Evolutionary conservation across 2,888 invertebrate genomes (phyloP).

Genomic region (Chymomyza amoena): DNA sequence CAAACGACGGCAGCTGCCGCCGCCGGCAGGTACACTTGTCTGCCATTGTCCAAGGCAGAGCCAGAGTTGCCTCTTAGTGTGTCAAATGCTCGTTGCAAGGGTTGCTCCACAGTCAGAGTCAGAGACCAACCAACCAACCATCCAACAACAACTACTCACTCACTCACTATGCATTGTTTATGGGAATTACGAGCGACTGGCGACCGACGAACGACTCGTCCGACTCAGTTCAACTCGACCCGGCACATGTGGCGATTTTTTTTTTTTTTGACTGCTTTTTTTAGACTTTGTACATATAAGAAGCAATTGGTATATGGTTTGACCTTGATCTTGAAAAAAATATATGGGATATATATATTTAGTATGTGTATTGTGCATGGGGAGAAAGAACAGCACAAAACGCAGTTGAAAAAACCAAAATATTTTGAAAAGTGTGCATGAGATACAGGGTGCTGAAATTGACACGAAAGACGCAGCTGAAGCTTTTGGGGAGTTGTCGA

Average conservation of each 20-base stretch:
- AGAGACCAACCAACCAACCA: too few relatives aligned
- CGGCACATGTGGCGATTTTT: slow-evolving; percentile 49
- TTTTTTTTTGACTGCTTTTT: slow-evolving; percentile 4
- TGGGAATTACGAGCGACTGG: slow-evolving; percentile 13
- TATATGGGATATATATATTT: slow-evolving; percentile 7
- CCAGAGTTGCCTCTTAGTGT: slow-evolving; percentile 44
- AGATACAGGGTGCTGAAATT: not conserved
- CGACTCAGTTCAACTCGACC: too few relatives aligned
- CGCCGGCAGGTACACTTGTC: slow-evolving; percentile 64
- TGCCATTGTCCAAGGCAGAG: slow-evolving; percentile 46
- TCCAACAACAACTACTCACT: not conserved
- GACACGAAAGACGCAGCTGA: not conserved
- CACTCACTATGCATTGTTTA: slow-evolving; percentile 50
- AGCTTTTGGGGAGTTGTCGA: too few relatives aligned
- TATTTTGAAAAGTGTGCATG: not conserved
- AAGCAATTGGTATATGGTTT: slow-evolving; percentile 25
- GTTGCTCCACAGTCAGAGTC: slow-evolving; percentile 33
- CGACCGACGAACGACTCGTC: not conserved
- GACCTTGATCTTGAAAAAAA: slow-evolving; percentile 76
- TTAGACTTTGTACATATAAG: slow-evolving; percentile 14
- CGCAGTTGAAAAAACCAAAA: not conserved
- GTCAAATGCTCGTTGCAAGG: slow-evolving; percentile 56
- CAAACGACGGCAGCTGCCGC: not conserved
- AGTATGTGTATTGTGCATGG: not conserved
- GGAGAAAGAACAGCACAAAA: not conserved